Conservation (phyloP, 2,797 vertebrate species). For the Rhinella marina region DNA sequence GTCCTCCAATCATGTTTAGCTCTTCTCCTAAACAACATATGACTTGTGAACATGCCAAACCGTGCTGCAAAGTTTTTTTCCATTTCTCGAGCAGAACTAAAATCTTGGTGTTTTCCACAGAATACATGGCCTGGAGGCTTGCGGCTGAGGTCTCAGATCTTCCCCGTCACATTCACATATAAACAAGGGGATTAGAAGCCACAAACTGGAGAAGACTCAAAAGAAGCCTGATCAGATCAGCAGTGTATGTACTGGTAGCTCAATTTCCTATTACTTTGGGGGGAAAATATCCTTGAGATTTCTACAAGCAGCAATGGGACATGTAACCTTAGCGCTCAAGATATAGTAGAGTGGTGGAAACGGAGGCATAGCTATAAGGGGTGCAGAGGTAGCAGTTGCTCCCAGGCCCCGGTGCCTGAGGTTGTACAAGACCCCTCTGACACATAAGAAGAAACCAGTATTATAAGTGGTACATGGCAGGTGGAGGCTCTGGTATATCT, state of each 20-base stretch:
- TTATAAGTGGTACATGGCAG: too few relatives aligned
- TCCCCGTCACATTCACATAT: slow-evolving; percentile 8
- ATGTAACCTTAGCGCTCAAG: too few relatives aligned
- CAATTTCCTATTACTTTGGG: background rate
- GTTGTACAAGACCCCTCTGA: too few relatives aligned
- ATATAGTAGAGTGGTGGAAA: too few relatives aligned
- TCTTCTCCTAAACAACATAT: slow-evolving; percentile 29
- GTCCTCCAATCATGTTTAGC: background rate
- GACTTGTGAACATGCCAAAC: slow-evolving; percentile 12
- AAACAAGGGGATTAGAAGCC: slow-evolving; percentile 19
- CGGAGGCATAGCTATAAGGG: too few relatives aligned
- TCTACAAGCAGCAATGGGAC: background rate
- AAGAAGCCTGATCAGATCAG: background rate
- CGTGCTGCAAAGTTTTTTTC: background rate
- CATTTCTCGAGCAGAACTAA: background rate
- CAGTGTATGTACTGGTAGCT: background rate
- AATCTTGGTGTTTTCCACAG: slow-evolving; percentile 31
- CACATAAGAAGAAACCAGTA: too few relatives aligned
- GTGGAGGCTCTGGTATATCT: too few relatives aligned
- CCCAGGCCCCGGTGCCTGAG: too few relatives aligned
- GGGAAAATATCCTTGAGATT: background rate
- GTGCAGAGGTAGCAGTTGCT: too few relatives aligned
- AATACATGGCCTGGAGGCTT: slow-evolving; percentile 4
- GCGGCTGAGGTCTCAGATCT: slow-evolving; percentile 6
- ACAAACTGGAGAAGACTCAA: background rate